Evolutionary conservation across 1,140 invertebrate species (phyloP), one percentile per base, ranked within the genome.

Genomic region (Drosophila ercepeae): DNA sequence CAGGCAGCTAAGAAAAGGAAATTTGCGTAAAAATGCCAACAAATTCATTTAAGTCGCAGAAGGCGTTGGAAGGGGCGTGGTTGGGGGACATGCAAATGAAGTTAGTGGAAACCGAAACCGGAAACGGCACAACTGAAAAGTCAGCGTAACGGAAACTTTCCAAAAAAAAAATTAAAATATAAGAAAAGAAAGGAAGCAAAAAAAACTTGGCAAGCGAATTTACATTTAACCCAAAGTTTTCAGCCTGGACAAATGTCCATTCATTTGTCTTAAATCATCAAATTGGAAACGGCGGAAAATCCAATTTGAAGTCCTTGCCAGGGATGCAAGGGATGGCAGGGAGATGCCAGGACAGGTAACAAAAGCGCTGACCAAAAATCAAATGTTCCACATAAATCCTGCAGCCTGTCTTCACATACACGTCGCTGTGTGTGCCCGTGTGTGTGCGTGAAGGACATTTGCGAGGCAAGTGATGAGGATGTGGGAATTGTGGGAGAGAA

Each of bases 21-120:
- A 63, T 63, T 79, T 79, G 49, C 23, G 34, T 53, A 75, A 75
- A 81, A 79, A 79, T 79, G 72, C 67, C 48, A 52, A 72, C 60
- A 78, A 75, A 75, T 75, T 75, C 59, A 49, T 79, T 79, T 67
- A 75, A 65, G 75, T 78, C 59, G 51, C 53, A 19, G 41, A 70
- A 55, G 44, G 32, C 32, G 23, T 14, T 18, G 14, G 5, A 67
- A 67, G 25, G 41, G 19, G 21, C 29, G 18, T n/a, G 13, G 34
- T 27, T 7, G 36, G 45, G 45, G 53, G 58, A 73, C 63, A 64
- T 74, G 53, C 45, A 74, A 78, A 78, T 78, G 75, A 79, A 78
- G 64, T 75, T 54, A 74, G 39, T 14, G 36, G 36, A 13, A 13
- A 39, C 36, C 36, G 14, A 8, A 16, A 39, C 4, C 36, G 14